phyloP scores from a whole-genome alignment of 2,888 invertebrate species.

The Pardosa pseudoannulata region DNA sequence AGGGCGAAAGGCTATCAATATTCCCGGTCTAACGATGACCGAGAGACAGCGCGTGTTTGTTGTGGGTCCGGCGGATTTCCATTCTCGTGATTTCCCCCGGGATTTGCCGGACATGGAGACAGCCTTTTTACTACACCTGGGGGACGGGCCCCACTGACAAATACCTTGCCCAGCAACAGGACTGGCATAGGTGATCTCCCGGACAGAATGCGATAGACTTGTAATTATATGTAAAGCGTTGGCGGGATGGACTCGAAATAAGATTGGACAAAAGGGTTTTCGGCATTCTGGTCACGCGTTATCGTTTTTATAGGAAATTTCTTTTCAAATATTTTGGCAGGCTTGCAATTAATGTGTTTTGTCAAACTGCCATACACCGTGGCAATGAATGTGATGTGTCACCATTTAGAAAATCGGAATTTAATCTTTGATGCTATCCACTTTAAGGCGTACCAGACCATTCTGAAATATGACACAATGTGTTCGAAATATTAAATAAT shows the following conservation, averaged over 20 bases:
- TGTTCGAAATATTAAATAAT: no score
- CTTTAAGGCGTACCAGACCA: no score
- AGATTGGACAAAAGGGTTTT: constrained; percentile 8
- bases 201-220: neutral
- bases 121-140: constrained; percentile 58
- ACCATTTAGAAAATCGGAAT: neutral
- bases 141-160: constrained; percentile 54
- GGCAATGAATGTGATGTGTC: neutral
- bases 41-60: constrained; percentile 30
- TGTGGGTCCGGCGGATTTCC: constrained; percentile 34
- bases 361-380: neutral
- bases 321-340: constrained; percentile 2
- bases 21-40: constrained; percentile 65
- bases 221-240: constrained; percentile 19
- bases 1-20: constrained; percentile 66
- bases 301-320: neutral
- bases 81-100: constrained; percentile 64
- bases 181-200: constrained; percentile 11
- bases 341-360: neutral
- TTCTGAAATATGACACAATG: no score
- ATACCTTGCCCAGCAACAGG: constrained; percentile 38
- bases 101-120: constrained; percentile 55
- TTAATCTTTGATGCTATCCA: neutral
- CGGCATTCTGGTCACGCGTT: neutral
- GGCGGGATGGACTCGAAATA: neutral